Evolutionary conservation across 2,113 vertebrate species (phyloP).

Genomic region (Gopherus evgoodei): DNA sequence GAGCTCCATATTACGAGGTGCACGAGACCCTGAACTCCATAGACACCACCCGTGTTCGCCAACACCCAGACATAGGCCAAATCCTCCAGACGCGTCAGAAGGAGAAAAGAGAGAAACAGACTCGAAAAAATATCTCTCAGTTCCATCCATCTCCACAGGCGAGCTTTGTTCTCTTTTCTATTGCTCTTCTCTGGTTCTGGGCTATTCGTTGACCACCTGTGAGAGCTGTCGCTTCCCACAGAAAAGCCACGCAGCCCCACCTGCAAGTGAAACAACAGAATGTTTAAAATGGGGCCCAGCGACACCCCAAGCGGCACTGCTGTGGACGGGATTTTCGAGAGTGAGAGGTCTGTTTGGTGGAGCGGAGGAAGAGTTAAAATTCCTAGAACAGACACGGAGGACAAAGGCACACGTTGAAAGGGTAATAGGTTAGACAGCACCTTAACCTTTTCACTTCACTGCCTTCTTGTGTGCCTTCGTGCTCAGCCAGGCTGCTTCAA

Average conservation of each 20-base stretch:
- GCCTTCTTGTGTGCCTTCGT: slow-evolving; percentile 7
- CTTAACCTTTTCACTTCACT: slow-evolving; percentile 56
- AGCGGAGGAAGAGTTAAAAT: neutral
- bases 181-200: neutral
- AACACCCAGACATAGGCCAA: neutral
- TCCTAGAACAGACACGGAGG: neutral
- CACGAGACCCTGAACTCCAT: neutral
- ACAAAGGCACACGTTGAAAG: neutral
- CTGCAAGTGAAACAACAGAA: neutral
- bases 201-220: neutral
- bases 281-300: neutral
- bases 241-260: neutral
- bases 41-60: neutral
- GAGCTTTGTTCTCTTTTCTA: neutral
- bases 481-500: slow-evolving; percentile 1
- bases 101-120: neutral
- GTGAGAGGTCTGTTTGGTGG: neutral
- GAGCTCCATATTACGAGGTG: neutral
- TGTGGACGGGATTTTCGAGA: neutral
- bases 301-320: neutral
- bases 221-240: neutral
- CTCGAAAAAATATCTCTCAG: neutral
- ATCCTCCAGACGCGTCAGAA: neutral
- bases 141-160: neutral
- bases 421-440: slow-evolving; percentile 3